Percentiles rank a stretch among this genome's conserved stretches.
Conservation (phyloP, 2,797 vertebrate species). For the Alectoris magna region DNA sequence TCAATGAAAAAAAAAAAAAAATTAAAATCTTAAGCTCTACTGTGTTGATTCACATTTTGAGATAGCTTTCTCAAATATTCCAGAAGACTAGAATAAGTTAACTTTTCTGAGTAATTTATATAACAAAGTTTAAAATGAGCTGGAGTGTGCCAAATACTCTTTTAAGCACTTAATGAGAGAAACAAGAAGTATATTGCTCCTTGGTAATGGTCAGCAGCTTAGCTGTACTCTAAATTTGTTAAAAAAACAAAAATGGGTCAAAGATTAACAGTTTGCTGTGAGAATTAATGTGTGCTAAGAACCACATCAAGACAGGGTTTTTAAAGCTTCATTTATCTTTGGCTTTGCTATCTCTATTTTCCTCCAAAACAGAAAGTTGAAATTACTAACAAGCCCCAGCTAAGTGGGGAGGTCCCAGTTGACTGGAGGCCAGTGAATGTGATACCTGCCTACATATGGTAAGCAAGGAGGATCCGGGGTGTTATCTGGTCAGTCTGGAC, state of each 20-base stretch:
- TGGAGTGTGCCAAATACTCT: neutral
- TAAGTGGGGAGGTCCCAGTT: neutral
- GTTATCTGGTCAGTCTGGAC: neutral
- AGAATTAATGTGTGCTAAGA: neutral
- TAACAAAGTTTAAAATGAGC: neutral
- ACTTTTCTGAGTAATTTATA: neutral
- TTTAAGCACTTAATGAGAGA: neutral
- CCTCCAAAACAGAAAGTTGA: neutral
- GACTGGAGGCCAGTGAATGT: neutral
- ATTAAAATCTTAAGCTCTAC: neutral
- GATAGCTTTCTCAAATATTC: neutral
- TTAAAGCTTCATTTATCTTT: neutral
- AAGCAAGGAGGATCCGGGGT: neutral
- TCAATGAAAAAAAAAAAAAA: neutral
- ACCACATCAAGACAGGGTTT: neutral
- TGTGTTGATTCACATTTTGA: neutral
- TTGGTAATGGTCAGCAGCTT: neutral
- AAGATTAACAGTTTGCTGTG: neutral
- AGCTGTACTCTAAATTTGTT: neutral
- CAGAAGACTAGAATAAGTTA: neutral
- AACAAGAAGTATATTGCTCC: neutral
- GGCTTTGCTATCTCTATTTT: neutral
- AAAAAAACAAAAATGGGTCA: neutral
- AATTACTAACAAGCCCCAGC: neutral
- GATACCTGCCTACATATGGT: neutral